Percentiles rank a stretch among this genome's conserved stretches.
These are phyloP conservation scores for Jaculus jaculus DNA, from an alignment of 2,113 vertebrate species.

Conservation along the genomic window DNA sequence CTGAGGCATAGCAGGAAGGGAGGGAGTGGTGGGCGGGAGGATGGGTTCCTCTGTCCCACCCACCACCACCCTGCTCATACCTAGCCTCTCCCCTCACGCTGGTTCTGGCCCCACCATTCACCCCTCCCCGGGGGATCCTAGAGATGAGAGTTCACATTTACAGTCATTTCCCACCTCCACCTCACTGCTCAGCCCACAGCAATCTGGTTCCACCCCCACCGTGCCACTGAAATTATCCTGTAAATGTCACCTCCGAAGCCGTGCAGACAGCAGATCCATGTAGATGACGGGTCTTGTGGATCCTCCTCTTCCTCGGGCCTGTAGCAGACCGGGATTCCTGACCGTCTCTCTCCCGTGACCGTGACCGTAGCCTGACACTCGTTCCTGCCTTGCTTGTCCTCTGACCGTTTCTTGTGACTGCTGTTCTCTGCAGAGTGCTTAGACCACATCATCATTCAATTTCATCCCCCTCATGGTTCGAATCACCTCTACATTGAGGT, in stretches of 20 bases:
- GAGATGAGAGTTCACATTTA: neutral
- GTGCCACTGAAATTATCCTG: neutral
- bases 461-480: fast-evolving
- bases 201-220: constrained; percentile 12
- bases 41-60: neutral
- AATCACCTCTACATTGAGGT: neutral
- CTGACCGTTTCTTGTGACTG: too few relatives aligned
- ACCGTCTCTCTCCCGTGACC: fast-evolving
- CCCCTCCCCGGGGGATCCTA: neutral
- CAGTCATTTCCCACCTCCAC: neutral
- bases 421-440: neutral
- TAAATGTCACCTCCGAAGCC: constrained; percentile 30
- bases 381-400: neutral
- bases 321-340: neutral
- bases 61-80: too few relatives aligned
- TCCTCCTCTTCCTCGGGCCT: neutral
- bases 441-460: fast-evolving
- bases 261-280: neutral
- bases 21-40: neutral
- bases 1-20: neutral
- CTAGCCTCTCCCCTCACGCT: neutral
- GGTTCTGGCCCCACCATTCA: neutral
- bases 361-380: fast-evolving
- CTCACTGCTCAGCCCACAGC: constrained; percentile 14
- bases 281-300: neutral